Evolutionary conservation across 2,113 vertebrate genomes (phyloP).

Genomic region (Sula dactylatra): DNA sequence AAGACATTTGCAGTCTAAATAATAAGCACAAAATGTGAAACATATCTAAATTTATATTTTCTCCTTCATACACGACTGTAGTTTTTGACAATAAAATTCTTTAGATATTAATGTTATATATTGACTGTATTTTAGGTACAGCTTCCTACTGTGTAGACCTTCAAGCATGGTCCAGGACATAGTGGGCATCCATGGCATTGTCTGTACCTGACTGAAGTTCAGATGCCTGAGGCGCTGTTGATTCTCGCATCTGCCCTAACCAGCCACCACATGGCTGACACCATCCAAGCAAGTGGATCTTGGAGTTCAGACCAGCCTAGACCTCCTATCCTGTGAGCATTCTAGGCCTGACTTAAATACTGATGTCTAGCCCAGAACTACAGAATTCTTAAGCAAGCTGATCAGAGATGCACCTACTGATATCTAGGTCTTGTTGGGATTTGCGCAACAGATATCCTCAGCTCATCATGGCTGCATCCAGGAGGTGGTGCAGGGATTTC

Average conservation of each 20-base stretch:
- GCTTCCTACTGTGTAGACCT: neutral
- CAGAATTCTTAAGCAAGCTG: neutral
- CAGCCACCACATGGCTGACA: neutral
- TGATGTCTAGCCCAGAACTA: neutral
- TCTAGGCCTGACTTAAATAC: neutral
- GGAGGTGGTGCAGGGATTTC: neutral
- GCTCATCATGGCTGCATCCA: neutral
- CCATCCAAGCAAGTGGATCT: neutral
- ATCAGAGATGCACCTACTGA: neutral
- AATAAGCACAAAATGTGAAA: too few relatives aligned
- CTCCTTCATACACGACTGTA: neutral
- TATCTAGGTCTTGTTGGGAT: neutral
- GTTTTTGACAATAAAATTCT: neutral
- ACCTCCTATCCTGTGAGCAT: neutral
- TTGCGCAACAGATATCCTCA: neutral
- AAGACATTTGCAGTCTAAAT: neutral
- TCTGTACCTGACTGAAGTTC: neutral
- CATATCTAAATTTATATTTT: neutral
- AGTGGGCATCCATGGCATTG: accelerated
- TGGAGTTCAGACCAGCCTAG: accelerated
- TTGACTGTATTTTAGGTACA: neutral
- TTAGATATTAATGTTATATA: neutral
- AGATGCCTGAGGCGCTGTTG: neutral
- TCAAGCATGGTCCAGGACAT: accelerated
- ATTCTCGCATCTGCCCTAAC: neutral